A percentile compares a stretch with the other conserved stretches of the same genome.
Evolutionary conservation across 2,888 invertebrate genomes (phyloP).

Genomic region (Lapara coniferarum): DNA sequence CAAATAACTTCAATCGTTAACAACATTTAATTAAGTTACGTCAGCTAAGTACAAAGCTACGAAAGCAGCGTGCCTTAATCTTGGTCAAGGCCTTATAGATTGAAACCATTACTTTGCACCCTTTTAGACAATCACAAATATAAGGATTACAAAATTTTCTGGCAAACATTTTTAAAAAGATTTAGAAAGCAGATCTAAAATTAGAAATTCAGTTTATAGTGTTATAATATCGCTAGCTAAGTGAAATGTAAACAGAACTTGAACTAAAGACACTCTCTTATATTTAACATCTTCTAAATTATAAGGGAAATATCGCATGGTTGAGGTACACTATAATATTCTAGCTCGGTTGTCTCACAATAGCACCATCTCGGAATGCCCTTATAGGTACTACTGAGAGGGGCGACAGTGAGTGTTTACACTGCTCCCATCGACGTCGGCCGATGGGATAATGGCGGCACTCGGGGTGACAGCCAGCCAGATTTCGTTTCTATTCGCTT

Average conservation of each 20-base stretch:
- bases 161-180: neutral
- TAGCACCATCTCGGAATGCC: slow-evolving; percentile 23
- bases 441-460: slow-evolving; percentile 72
- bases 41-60: neutral
- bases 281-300: neutral
- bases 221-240: no score
- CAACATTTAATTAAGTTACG: neutral
- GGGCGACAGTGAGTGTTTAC: slow-evolving; percentile 69
- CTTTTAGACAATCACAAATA: neutral
- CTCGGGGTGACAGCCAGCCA: slow-evolving; percentile 47
- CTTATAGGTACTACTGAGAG: slow-evolving; percentile 26
- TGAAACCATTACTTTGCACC: neutral
- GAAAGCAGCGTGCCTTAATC: neutral
- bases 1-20: neutral
- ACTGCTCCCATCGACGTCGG: slow-evolving; percentile 62
- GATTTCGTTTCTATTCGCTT: slow-evolving; percentile 51
- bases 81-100: neutral
- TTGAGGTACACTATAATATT: slow-evolving; percentile 3
- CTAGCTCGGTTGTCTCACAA: slow-evolving; percentile 8
- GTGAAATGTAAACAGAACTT: no score
- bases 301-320: slow-evolving; percentile 1
- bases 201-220: no score
- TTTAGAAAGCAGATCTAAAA: neutral
- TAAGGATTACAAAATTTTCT: neutral
- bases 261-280: no score